These are phyloP conservation scores for Popillia japonica DNA, from an alignment of 1,140 invertebrate species.

Conservation along the genomic window DNA sequence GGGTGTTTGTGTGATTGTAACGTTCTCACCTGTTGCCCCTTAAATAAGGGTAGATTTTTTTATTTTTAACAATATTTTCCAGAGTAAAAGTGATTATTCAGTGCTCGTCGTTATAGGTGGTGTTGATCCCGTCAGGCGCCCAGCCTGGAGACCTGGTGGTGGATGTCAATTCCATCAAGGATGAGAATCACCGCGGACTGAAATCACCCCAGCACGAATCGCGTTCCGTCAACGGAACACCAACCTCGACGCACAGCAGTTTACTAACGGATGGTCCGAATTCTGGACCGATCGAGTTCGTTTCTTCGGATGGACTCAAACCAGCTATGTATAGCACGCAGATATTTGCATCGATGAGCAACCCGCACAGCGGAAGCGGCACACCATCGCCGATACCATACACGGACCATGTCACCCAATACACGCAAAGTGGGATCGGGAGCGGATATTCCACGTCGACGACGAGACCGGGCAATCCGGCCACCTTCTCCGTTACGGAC, in stretches of 20 bases:
- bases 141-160: constrained; percentile 61
- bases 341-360: constrained; percentile 61
- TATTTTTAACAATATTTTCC: not conserved
- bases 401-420: constrained; percentile 62
- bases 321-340: constrained; percentile 62
- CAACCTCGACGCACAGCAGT: constrained; percentile 63
- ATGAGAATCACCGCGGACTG: constrained; percentile 60
- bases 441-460: constrained; percentile 50
- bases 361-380: constrained; percentile 59
- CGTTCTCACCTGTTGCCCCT: constrained; percentile 41
- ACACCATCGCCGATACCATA: constrained; percentile 68
- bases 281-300: constrained; percentile 61
- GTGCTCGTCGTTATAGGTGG: constrained; percentile 57
- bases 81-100: not conserved
- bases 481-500: constrained; percentile 60
- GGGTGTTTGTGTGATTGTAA: constrained; percentile 9
- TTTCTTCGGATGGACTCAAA: constrained; percentile 65
- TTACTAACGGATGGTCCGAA: constrained; percentile 60
- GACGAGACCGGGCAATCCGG: constrained; percentile 52
- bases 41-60: not conserved
- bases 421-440: constrained; percentile 62
- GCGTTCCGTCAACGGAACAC: constrained; percentile 63
- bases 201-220: constrained; percentile 63
- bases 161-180: constrained; percentile 64
- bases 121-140: constrained; percentile 58